Evolutionary conservation across 2,888 invertebrate genomes (phyloP).

Genomic region (Scaptomyza flava): DNA sequence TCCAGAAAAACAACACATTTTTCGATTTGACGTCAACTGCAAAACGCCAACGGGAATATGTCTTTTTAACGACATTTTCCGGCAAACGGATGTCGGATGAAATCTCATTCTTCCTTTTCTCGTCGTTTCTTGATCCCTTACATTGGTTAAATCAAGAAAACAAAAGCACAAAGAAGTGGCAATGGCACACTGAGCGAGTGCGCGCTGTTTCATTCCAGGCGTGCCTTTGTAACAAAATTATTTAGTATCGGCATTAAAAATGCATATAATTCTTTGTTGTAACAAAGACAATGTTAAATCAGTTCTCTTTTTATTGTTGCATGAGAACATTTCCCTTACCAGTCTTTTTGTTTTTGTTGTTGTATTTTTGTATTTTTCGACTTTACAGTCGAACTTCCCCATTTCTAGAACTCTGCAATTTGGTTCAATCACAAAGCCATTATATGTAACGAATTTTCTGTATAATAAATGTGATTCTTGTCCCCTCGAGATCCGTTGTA

Average conservation of each 20-base stretch:
- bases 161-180: constrained; percentile 15
- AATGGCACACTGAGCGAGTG: constrained; percentile 3
- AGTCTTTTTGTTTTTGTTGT: background rate
- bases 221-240: constrained; percentile 10
- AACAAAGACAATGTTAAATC: background rate
- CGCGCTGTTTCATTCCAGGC: constrained; percentile 50
- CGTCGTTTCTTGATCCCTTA: constrained; percentile 14
- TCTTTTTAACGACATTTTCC: constrained; percentile 37
- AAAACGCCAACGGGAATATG: constrained; percentile 18
- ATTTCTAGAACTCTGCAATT: too few relatives aligned
- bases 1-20: constrained; percentile 13
- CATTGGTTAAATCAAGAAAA: constrained; percentile 16
- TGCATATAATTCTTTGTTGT: background rate
- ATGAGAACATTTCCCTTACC: background rate
- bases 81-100: constrained; percentile 21
- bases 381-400: too few relatives aligned
- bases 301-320: background rate
- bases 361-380: too few relatives aligned
- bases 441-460: too few relatives aligned
- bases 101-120: constrained; percentile 2
- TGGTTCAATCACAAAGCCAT: too few relatives aligned
- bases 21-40: constrained; percentile 16
- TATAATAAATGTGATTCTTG: too few relatives aligned
- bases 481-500: too few relatives aligned
- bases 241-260: background rate